Conservation (phyloP, 2,113 vertebrate genomes). For the Chaetops frenatus region DNA sequence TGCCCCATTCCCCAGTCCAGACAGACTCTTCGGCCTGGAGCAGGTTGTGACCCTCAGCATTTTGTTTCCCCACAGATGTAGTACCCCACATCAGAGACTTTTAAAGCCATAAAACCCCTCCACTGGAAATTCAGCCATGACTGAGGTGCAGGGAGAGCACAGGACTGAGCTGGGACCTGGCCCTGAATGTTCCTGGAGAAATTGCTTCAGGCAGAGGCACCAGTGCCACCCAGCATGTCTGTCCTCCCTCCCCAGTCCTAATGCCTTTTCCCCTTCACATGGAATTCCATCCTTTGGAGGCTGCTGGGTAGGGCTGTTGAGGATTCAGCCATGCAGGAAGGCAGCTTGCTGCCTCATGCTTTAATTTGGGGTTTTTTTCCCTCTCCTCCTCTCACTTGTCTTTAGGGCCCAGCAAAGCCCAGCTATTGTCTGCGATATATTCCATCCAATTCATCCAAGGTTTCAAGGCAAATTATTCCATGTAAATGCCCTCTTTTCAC, state of each 20-base stretch:
- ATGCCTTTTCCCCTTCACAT: not conserved
- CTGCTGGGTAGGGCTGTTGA: not conserved
- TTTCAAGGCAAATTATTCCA: not conserved
- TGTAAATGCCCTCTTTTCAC: not conserved
- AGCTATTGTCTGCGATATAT: not conserved
- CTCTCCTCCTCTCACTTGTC: not conserved
- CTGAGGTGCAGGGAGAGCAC: not conserved
- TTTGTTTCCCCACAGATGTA: fast-evolving
- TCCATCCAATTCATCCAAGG: not conserved
- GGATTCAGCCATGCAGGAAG: not conserved
- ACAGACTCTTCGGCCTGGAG: not conserved
- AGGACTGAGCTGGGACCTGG: not conserved
- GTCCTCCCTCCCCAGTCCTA: not conserved
- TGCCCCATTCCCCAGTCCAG: not conserved
- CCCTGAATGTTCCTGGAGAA: not conserved
- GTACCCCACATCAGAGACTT: not conserved
- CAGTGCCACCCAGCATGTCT: not conserved
- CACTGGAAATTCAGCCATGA: not conserved
- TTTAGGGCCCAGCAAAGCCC: not conserved
- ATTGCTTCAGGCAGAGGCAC: not conserved
- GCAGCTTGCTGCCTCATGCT: not conserved
- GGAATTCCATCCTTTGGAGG: not conserved
- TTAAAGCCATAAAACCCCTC: not conserved
- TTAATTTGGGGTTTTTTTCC: not conserved
- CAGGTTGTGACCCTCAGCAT: not conserved